Percentiles rank a stretch among this genome's conserved stretches.
Evolutionary conservation across 2,113 vertebrate species (phyloP).

Genomic region (Phasianus colchicus): DNA sequence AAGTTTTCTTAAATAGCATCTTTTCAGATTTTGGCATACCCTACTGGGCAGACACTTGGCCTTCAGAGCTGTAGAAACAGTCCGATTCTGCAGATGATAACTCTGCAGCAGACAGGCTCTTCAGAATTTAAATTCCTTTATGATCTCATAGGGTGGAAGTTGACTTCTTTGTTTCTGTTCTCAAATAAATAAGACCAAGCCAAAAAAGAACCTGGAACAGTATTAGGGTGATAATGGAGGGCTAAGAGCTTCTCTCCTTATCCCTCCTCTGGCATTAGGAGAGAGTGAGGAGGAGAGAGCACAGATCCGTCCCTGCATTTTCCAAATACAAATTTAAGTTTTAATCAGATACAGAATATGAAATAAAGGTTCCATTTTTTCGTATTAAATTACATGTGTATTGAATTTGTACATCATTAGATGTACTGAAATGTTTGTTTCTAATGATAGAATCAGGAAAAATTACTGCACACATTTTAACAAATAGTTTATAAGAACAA

Average conservation of each 20-base stretch:
- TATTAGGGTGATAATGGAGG: not conserved
- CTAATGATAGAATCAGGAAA: not conserved
- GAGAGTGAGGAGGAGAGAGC: not conserved
- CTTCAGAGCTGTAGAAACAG: not conserved
- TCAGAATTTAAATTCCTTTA: not conserved
- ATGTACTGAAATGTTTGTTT: not conserved
- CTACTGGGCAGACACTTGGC: conserved; percentile 2
- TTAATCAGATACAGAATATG: not conserved
- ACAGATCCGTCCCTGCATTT: not conserved
- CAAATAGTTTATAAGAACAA: not conserved
- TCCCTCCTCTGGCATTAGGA: not conserved
- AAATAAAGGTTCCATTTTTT: not conserved
- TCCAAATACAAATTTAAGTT: not conserved
- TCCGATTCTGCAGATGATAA: not conserved
- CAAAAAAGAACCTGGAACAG: not conserved
- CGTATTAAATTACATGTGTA: not conserved
- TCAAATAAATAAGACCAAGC: not conserved
- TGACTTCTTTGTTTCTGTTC: conserved; percentile 28
- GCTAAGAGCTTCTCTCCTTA: not conserved
- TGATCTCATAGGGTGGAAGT: conserved; percentile 63
- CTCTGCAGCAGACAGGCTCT: not conserved
- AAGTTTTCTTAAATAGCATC: conserved; percentile 23
- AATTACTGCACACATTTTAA: not conserved
- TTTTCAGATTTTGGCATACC: not conserved
- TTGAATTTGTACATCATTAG: not conserved